These are phyloP conservation scores for Dicerorhinus sumatrensis DNA, from an alignment of 2,113 vertebrate genomes.

Conservation along the genomic window DNA sequence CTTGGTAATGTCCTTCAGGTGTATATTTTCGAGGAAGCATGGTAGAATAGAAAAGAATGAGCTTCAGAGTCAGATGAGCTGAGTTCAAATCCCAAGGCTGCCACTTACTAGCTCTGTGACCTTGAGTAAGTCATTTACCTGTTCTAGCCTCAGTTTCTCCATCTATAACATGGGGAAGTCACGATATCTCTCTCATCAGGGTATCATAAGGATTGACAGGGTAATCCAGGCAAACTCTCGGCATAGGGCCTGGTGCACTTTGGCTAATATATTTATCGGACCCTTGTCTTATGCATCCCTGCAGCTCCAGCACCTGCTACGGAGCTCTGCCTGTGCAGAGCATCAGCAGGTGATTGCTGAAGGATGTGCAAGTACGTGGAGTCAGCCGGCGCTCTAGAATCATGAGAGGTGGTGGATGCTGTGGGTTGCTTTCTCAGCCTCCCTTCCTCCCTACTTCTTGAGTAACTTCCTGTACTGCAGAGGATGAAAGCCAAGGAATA, in stretches of 20 bases:
- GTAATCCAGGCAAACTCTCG: background rate
- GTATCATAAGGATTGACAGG: background rate
- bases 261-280: background rate
- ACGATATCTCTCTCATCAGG: background rate
- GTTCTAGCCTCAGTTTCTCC: background rate
- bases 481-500: background rate
- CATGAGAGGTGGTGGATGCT: fast-evolving
- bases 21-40: background rate
- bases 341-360: background rate
- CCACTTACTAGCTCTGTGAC: background rate
- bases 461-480: background rate
- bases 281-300: background rate
- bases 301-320: background rate
- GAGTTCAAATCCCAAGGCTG: background rate
- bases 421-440: background rate
- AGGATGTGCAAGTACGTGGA: fast-evolving
- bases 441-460: background rate
- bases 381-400: background rate
- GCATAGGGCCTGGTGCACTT: fast-evolving
- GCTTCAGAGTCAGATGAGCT: background rate
- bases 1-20: background rate
- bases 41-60: background rate
- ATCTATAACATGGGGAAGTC: background rate
- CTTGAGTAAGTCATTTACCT: background rate
- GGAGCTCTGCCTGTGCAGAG: background rate